Percentiles rank a stretch among this genome's conserved stretches.
Evolutionary conservation across 92 coral and sea anemone species (phyloP).

Genomic region (Phenganax stokvisi): DNA sequence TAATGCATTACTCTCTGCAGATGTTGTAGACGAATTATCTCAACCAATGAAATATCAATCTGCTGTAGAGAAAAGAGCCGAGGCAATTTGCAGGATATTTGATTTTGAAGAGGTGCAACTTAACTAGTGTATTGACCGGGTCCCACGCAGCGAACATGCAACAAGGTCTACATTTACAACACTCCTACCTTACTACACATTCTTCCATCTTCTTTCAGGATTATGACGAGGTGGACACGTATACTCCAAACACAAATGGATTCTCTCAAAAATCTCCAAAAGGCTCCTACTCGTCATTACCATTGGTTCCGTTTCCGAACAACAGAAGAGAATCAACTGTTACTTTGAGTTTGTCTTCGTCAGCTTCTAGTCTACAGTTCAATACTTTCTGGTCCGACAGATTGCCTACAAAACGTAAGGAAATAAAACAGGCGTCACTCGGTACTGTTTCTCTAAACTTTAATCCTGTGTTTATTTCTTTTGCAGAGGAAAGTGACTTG

Average conservation of each 20-base stretch:
- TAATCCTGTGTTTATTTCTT: background rate
- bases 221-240: constrained; percentile 28
- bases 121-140: background rate
- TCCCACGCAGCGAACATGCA: background rate
- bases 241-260: constrained; percentile 13
- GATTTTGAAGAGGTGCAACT: constrained; percentile 69
- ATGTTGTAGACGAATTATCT: constrained; percentile 81
- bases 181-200: background rate
- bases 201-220: constrained; percentile 3
- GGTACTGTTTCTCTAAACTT: background rate
- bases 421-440: background rate
- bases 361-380: constrained; percentile 42
- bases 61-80: constrained; percentile 94
- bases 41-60: constrained; percentile 94
- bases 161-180: background rate
- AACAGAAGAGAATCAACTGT: constrained; percentile 71
- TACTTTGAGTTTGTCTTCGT: constrained; percentile 56
- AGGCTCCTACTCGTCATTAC: background rate
- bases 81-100: constrained; percentile 79
- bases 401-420: constrained; percentile 29
- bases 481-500: constrained; percentile 69
- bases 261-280: constrained; percentile 20
- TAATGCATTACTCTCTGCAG: constrained; percentile 34
- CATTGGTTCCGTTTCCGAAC: constrained; percentile 11
- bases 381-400: constrained; percentile 11